A percentile compares a stretch with the other conserved stretches of the same genome.
Evolutionary conservation across 1,140 invertebrate species (phyloP).

Genomic region (Pogonomyrmex californicus): DNA sequence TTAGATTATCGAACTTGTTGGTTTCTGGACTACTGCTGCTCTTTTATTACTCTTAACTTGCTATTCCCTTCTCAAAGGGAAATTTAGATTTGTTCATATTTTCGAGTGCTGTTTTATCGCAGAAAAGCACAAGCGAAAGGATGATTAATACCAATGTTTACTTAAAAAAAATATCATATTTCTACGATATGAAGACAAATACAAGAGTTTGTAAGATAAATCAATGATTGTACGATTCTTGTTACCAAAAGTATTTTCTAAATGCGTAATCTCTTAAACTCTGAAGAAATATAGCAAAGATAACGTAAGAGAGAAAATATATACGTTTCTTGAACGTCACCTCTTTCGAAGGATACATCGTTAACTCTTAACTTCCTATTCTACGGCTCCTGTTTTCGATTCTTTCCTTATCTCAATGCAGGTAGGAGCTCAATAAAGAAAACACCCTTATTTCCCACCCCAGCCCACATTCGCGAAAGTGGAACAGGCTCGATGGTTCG

Average conservation of each 20-base stretch:
- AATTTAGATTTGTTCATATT: background rate
- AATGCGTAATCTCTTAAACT: background rate
- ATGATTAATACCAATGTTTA: background rate
- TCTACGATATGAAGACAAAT: background rate
- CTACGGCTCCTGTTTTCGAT: constrained; percentile 24
- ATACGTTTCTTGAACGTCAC: background rate
- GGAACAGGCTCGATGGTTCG: constrained; percentile 42
- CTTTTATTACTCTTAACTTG: constrained; percentile 13
- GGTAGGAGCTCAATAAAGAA: constrained; percentile 15
- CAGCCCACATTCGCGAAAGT: constrained; percentile 20
- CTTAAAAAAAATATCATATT: background rate
- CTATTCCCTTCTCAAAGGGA: background rate
- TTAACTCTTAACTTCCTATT: background rate
- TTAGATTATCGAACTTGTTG: constrained; percentile 37
- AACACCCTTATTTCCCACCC: constrained; percentile 31
- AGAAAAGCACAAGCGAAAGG: background rate
- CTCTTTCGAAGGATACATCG: background rate
- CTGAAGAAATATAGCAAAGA: background rate
- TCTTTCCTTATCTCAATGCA: constrained; percentile 35
- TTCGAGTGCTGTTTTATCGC: background rate
- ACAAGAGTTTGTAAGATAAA: background rate
- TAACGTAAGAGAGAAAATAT: background rate
- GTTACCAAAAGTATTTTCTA: background rate
- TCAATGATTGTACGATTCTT: background rate
- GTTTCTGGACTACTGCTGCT: background rate